A percentile compares a stretch with the other conserved stretches of the same genome.
phyloP scores from a whole-genome alignment of 2,113 vertebrate species.

The Heteronetta atricapilla region DNA sequence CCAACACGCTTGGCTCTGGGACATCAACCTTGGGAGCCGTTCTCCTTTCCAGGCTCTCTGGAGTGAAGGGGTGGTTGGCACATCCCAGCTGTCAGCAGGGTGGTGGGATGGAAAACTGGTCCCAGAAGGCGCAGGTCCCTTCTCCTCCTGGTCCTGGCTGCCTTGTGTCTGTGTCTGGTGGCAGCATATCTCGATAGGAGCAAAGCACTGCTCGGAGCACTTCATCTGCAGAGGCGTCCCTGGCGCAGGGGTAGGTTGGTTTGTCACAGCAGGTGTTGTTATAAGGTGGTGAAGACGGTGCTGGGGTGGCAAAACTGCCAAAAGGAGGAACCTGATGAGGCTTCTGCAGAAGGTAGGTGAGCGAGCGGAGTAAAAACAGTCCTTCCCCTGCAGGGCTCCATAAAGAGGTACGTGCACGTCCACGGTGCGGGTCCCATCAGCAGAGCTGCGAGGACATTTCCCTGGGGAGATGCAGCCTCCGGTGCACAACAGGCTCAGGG shows the following conservation, averaged over 20 bases:
- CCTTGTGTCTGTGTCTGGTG: accelerated
- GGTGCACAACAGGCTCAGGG: background rate
- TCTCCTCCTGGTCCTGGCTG: accelerated
- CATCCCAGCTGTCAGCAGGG: too few relatives aligned
- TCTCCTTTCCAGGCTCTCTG: too few relatives aligned
- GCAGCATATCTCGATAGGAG: background rate
- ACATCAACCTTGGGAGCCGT: too few relatives aligned
- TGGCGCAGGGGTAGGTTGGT: background rate
- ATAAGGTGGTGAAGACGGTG: background rate
- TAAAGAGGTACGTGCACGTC: background rate
- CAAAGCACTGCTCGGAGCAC: background rate
- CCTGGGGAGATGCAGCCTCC: background rate
- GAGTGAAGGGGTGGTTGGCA: too few relatives aligned
- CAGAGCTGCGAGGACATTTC: accelerated
- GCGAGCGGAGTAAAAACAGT: conserved; percentile 26
- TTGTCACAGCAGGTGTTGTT: background rate
- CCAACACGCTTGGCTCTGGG: accelerated
- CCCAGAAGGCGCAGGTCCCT: background rate
- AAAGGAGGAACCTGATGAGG: background rate
- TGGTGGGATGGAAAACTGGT: background rate
- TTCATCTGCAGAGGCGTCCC: background rate
- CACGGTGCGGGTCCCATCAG: background rate
- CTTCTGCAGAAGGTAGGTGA: background rate
- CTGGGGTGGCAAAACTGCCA: background rate
- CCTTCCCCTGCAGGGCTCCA: conserved; percentile 35